phyloP scores from a whole-genome alignment of 23 tunicate genomes.

The Ciona savignyi region DNA sequence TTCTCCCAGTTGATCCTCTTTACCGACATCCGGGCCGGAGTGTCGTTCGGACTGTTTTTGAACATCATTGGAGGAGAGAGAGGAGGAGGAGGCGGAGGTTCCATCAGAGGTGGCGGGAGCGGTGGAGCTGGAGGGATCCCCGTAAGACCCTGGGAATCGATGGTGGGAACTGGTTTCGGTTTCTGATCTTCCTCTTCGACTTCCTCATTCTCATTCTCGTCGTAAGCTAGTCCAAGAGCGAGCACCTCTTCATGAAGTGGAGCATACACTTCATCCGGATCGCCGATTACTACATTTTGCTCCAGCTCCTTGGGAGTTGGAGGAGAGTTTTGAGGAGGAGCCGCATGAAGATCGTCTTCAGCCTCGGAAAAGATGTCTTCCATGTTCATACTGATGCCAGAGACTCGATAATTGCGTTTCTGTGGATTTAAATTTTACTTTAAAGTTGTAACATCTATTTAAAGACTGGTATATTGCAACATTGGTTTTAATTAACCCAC shows the following conservation, averaged over 20 bases:
- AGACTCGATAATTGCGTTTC: constrained; percentile 66
- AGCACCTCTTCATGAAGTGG: constrained; percentile 59
- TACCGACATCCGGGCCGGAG: constrained; percentile 39
- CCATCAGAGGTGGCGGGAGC: constrained; percentile 34
- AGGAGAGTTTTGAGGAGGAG: neutral
- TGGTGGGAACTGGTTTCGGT: neutral
- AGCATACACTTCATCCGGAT: constrained; percentile 45
- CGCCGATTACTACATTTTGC: neutral
- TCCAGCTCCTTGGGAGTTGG: constrained; percentile 11
- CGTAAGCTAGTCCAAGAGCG: constrained; percentile 56
- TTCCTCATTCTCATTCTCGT: constrained; percentile 19
- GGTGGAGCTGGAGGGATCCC: constrained; percentile 16
- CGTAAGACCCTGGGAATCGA: neutral
- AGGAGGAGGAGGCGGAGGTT: constrained; percentile 51
- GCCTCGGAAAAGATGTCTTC: constrained; percentile 54
- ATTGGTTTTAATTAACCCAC: too few relatives aligned
- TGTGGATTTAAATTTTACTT: constrained; percentile 8
- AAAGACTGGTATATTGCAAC: neutral
- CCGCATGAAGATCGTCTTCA: constrained; percentile 37
- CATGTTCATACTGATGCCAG: constrained; percentile 58
- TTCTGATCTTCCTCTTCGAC: constrained; percentile 8
- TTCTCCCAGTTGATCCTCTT: constrained; percentile 93
- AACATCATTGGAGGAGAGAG: constrained; percentile 29
- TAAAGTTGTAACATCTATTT: neutral
- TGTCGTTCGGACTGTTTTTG: constrained; percentile 31